Evolutionary conservation across 2,888 invertebrate species (phyloP), one percentile per base, ranked within the genome.

Genomic region (Dermolepida albohirtum): DNA sequence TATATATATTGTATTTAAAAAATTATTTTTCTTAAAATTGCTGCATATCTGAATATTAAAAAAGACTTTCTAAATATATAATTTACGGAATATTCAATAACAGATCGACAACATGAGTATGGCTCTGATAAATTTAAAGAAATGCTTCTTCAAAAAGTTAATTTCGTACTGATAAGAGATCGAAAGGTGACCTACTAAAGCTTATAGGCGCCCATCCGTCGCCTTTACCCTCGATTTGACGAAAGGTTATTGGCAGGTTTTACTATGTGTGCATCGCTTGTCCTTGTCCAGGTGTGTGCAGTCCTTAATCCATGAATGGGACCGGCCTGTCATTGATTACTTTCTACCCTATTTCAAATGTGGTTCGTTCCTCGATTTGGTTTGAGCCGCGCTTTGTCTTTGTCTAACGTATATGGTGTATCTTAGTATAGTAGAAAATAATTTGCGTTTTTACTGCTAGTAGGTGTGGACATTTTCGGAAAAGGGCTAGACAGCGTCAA

Each of bases 171-270:
- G 5, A 14, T 14, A 12, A n/a, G 44, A 44, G 44, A 44, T 44
- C n/a, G 44, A n/a, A 44, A 44, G 44, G 44, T 44, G 44, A 44
- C 44, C 44, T 44, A 39, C 11, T 16, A n/a, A 16, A 17, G 40
- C 10, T 34, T 8, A 34, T 34, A 12, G 39, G 34, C 51, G 29
- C 51, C 40, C 17, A 54, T 14, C 40, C 29, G 40, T 40, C 40
- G 39, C 11, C 54, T 34, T 11, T 16, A n/a, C 50, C 50, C 7
- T 22, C 50, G 10, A 16, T 8, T 11, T 34, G 34, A 16, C 16
- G 74, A 75, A 74, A 74, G 74, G 75, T 75, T 76, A 76, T 75
- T 74, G 76, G 73, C 72, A 74, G 74, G 27, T 74, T 71, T 75
- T 74, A 73, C 73, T 73, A 70, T 72, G 62, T 34, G 34, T 34